phyloP scores from a whole-genome alignment of 2,797 vertebrate genomes.

The Halcyon badia region DNA sequence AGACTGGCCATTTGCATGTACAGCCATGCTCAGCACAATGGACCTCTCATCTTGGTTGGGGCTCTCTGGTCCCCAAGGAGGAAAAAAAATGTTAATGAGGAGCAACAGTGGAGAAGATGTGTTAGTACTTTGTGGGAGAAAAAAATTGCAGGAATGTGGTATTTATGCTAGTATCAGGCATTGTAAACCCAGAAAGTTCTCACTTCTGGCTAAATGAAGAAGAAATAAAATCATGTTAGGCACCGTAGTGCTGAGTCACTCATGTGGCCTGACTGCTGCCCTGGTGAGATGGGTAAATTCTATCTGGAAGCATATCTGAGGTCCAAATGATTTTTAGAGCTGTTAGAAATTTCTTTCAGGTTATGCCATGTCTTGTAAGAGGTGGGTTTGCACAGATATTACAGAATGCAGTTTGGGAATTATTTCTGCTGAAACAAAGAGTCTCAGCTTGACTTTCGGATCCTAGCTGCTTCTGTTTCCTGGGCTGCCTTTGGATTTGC shows the following conservation, averaged over 20 bases:
- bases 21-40: rapidly evolving
- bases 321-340: neutral
- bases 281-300: neutral
- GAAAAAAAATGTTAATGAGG: neutral
- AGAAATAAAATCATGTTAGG: neutral
- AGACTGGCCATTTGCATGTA: neutral
- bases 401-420: neutral
- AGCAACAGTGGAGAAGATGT: neutral
- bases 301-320: neutral
- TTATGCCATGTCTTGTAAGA: neutral
- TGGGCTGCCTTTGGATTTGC: slow-evolving; percentile 22
- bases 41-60: neutral
- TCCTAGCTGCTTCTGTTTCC: neutral
- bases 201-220: neutral
- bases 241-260: neutral
- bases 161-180: neutral
- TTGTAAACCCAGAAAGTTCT: neutral
- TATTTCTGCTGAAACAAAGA: slow-evolving; percentile 14
- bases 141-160: neutral
- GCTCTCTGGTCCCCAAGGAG: neutral
- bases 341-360: neutral
- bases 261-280: neutral
- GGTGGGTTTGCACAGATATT: neutral
- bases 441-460: neutral
- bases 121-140: neutral